phyloP scores from a whole-genome alignment of 2,888 invertebrate genomes.

The Stenchaetothrips biformis region DNA sequence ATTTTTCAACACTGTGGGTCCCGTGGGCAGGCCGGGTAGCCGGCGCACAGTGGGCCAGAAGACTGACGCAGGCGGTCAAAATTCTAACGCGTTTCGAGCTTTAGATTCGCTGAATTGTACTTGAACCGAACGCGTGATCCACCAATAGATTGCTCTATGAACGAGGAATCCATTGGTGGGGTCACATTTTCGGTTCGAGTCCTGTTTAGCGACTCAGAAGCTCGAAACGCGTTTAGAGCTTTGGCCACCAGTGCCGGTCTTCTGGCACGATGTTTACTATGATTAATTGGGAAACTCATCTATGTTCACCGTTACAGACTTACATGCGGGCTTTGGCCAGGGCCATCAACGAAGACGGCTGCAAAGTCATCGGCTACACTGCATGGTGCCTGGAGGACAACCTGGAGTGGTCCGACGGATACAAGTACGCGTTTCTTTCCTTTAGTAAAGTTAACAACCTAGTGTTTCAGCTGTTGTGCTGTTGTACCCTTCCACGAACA shows the following conservation, averaged over 20 bases:
- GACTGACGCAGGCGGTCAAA: no score
- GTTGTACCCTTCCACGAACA: not conserved
- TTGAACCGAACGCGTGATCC: no score
- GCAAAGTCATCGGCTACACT: constrained; percentile 54
- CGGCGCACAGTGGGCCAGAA: not conserved
- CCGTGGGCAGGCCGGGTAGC: no score
- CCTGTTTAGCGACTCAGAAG: not conserved
- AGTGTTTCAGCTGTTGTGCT: not conserved
- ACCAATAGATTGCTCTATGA: no score
- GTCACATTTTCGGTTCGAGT: not conserved
- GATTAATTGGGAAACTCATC: no score
- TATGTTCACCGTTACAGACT: constrained; percentile 44
- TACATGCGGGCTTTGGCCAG: constrained; percentile 50
- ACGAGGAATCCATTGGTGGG: no score
- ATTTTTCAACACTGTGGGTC: no score
- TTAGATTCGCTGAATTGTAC: no score
- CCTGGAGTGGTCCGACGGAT: constrained; percentile 59
- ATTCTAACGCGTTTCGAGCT: no score
- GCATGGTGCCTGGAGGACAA: constrained; percentile 62
- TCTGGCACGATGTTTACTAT: no score
- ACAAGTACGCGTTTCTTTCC: constrained; percentile 47
- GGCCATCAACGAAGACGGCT: constrained; percentile 50
- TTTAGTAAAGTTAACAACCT: not conserved
- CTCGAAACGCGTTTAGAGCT: no score
- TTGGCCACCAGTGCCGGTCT: no score